Base-by-base conservation (phyloP, 2,113 vertebrate species). In the Paralichthys olivaceus region DNA sequence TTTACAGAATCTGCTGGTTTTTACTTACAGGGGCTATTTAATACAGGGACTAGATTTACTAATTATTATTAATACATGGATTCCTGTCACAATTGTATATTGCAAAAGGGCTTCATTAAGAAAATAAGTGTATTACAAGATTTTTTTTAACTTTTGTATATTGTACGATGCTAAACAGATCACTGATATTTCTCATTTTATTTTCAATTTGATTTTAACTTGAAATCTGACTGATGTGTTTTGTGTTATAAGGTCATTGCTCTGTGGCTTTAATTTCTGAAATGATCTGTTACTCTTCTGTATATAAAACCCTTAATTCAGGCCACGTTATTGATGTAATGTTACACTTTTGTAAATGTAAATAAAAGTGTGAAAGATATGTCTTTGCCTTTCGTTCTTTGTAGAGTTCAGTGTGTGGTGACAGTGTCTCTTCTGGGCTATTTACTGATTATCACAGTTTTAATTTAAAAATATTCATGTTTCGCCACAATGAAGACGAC, bases 291-390 rank as follows among this genome's bases (percentile, higher is more conserved):
- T 63, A 34, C 37, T 83, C 53, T 45, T 69, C 37, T 83, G 43
- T 79, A 63, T 25, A 79, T 81, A 49, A 63, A 75, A 58, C 13
- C 22, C 6, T 51, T 54, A 25, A 63, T 62, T 71, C 58, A 66
- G 56, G 66, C 15, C 40, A 72, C 20, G 40, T 80, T 74, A 66
- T 56, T 72, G 45, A 40, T 5, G 1, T 71, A 22, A 32, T 54
- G 32, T 69, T 13, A 40, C 5, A 4, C 37, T 23, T 75, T 14
- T 55, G 73, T 59, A 65, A 26, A 15, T 79, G 73, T 84, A 37
- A 88, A 90, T 89, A 81, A 90, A 88, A 61, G n/a, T 13, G 37
- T 68, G 14, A 72, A 69, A 77, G 11, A 72, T 9, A 3, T 58
- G 25, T 49, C 15, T 73, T 17, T 49, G 40, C 47, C 63, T 62